phyloP scores from a whole-genome alignment of 2,888 invertebrate genomes.

The Xiphydria camelus region DNA sequence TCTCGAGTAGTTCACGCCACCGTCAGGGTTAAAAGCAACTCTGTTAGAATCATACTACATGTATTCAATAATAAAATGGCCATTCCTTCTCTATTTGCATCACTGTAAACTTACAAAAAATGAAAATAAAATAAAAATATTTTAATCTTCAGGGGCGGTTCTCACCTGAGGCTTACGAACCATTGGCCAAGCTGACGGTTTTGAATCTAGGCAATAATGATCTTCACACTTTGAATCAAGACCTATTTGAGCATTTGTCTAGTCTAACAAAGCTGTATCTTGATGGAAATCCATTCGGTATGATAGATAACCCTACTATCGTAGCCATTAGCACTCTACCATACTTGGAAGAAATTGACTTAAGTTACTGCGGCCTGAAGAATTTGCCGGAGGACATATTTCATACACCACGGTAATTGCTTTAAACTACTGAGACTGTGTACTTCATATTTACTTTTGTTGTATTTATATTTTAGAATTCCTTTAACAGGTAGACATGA shows the following conservation, averaged over 20 bases:
- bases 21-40: no score
- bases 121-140: no score
- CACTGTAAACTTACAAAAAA: no score
- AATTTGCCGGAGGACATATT: conserved; percentile 69
- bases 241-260: conserved; percentile 76
- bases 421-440: neutral
- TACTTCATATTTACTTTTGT: neutral
- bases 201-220: conserved; percentile 73
- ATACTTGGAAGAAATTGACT: conserved; percentile 71
- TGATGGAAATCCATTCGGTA: conserved; percentile 73
- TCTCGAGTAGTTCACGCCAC: no score
- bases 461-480: neutral
- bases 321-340: conserved; percentile 69
- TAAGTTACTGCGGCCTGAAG: conserved; percentile 69
- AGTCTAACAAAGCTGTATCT: conserved; percentile 70
- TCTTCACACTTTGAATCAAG: conserved; percentile 70
- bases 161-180: conserved; percentile 64
- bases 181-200: conserved; percentile 63
- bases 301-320: conserved; percentile 66
- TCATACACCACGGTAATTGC: conserved; percentile 63
- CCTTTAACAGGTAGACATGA: no score
- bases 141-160: conserved; percentile 62
- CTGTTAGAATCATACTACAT: neutral
- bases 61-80: no score
- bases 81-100: no score